phyloP scores from a whole-genome alignment of 2,113 vertebrate genomes.

The Callionymus lyra region DNA sequence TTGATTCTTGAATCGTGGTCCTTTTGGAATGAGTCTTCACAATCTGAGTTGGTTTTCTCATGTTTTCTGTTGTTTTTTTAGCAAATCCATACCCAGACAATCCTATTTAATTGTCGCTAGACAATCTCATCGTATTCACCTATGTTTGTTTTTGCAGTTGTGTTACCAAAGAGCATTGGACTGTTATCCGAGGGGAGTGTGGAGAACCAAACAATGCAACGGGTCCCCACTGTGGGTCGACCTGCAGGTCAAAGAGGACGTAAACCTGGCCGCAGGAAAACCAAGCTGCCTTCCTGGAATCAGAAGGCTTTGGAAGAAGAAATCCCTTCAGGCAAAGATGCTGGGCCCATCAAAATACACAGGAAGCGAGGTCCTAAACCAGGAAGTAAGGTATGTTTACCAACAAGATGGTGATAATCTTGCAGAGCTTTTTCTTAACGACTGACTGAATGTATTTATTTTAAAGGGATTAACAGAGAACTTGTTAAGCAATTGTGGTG shows the following conservation, averaged over 20 bases:
- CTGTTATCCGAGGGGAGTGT: constrained; percentile 74
- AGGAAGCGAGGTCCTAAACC: constrained; percentile 97
- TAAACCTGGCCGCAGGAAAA: constrained; percentile 88
- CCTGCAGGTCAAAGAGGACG: constrained; percentile 80
- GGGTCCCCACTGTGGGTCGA: constrained; percentile 71
- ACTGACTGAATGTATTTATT: no score
- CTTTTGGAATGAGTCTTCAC: no score
- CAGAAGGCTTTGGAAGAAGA: constrained; percentile 65
- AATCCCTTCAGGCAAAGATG: constrained; percentile 64
- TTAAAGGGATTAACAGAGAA: no score
- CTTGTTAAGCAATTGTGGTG: no score
- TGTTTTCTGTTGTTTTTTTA: no score
- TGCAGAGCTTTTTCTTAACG: no score
- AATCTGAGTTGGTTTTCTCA: no score
- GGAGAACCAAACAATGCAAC: constrained; percentile 77
- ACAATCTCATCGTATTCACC: constrained; percentile 25
- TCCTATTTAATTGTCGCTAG: neutral
- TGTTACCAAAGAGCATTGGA: constrained; percentile 83
- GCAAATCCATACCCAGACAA: neutral
- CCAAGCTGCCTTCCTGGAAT: constrained; percentile 71
- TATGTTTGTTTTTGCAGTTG: constrained; percentile 61
- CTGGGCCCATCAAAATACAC: constrained; percentile 87
- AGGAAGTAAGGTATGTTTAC: constrained; percentile 81
- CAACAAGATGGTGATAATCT: no score
- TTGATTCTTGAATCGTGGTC: no score